Evolutionary conservation across 2,888 invertebrate genomes (phyloP).

Genomic region (Periphyllus acericola): DNA sequence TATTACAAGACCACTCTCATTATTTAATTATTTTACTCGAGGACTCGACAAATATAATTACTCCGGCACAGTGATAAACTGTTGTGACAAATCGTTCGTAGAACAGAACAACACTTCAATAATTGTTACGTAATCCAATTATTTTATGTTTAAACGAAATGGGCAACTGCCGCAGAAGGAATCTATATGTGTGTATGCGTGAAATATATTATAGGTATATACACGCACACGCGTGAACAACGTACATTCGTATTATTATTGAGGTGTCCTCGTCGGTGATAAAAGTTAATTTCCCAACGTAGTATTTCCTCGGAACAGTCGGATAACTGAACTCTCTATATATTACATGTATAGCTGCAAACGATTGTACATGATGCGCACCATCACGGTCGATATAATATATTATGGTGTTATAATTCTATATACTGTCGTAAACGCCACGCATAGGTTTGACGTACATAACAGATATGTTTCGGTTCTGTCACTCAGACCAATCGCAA

Average conservation of each 20-base stretch:
- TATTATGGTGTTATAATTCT: no score
- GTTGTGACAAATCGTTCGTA: constrained; percentile 23
- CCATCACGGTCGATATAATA: neutral
- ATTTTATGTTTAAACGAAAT: neutral
- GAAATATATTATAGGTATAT: neutral
- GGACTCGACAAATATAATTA: constrained; percentile 20
- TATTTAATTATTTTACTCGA: neutral
- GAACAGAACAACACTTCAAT: neutral
- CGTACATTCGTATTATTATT: neutral
- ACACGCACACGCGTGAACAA: neutral
- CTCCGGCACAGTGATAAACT: neutral
- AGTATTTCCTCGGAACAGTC: neutral
- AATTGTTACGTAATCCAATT: constrained; percentile 37
- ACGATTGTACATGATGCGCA: neutral
- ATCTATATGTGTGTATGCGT: neutral
- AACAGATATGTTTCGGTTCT: no score
- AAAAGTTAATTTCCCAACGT: neutral
- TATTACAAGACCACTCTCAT: constrained; percentile 44
- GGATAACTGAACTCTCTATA: no score
- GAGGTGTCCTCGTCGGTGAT: neutral
- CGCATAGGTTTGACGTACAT: no score
- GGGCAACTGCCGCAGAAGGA: neutral
- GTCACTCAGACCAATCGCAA: no score
- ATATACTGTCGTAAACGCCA: no score
- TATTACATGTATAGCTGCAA: neutral